Evolutionary conservation across 2,113 vertebrate genomes (phyloP), one percentile per base, ranked within the genome.

Genomic region (Accipiter cooperii): DNA sequence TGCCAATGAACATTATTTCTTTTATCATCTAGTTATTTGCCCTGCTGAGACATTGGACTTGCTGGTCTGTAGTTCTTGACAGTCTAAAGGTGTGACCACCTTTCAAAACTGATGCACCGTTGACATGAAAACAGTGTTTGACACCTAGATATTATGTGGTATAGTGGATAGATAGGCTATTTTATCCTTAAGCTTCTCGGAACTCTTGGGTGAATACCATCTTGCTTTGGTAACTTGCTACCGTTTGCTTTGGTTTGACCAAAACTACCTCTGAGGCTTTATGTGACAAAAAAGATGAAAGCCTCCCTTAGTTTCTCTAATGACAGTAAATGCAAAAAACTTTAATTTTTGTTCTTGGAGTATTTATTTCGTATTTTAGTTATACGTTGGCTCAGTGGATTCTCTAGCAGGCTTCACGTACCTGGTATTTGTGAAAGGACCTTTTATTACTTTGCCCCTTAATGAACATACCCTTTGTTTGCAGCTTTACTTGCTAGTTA

Each of bases 61-160:
- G 38, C 47, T 85, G 38, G 9, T 57, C 46, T 13, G 11, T 40
- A 29, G 13, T 34, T 86, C 51, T 40, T 46, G 58, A 12, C 24
- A 44, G 61, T 17, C n/a, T 82, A 13, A 60, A 84, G 9, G n/a
- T 58, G 12, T 17, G 63, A 40, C 16, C 5, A 13, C 16, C 34
- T 85, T 38, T 79, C 49, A 55, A 31, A 82, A 42, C 6, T 24
- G 57, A 25, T 28, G 42, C 10, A 26, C 47, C 5, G 0, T 1
- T 86, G 73, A 40, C 13, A 8, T 5, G n/a, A 71, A 69, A 79
- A 74, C 69, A 36, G 26, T 12, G 26, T n/a, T 31, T 52, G 69
- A 58, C 55, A 46, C 40, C 0, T 3, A 52, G 52, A 4, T 74
- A 2, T 1, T 25, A 7, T 2, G 7, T 5, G 6, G 38, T 77